Evolutionary conservation across 1,140 invertebrate genomes (phyloP).

Genomic region (Drosophila chauvacae): DNA sequence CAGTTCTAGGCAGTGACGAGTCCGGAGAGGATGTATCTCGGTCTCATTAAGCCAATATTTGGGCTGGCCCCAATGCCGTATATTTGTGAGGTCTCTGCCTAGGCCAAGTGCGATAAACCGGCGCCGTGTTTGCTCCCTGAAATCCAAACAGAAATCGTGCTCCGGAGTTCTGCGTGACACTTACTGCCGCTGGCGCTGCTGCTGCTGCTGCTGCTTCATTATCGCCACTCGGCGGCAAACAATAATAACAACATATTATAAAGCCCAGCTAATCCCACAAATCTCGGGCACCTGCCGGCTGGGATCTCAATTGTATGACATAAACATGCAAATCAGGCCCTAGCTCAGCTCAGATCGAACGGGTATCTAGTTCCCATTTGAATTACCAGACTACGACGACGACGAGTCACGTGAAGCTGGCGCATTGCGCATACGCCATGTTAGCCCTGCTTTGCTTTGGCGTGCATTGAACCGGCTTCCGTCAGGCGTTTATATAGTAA

Average conservation of each 20-base stretch:
- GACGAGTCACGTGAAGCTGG: slow-evolving; percentile 45
- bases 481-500: slow-evolving; percentile 47
- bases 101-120: slow-evolving; percentile 54
- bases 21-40: not conserved
- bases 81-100: slow-evolving; percentile 38
- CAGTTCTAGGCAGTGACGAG: slow-evolving; percentile 27
- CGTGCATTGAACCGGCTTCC: slow-evolving; percentile 74
- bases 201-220: slow-evolving; percentile 3
- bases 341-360: slow-evolving; percentile 8
- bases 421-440: slow-evolving; percentile 66
- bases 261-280: slow-evolving; percentile 22
- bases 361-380: slow-evolving; percentile 21
- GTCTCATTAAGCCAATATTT: slow-evolving; percentile 36
- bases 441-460: slow-evolving; percentile 33
- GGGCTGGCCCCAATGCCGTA: slow-evolving; percentile 29
- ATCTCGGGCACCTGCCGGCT: slow-evolving; percentile 15
- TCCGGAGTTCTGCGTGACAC: slow-evolving; percentile 30
- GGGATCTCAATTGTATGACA: slow-evolving; percentile 31
- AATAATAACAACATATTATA: slow-evolving; percentile 27
- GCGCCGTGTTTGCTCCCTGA: slow-evolving; percentile 38
- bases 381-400: slow-evolving; percentile 10
- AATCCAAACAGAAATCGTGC: slow-evolving; percentile 43
- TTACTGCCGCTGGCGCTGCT: slow-evolving; percentile 4
- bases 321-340: slow-evolving; percentile 33
- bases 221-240: slow-evolving; percentile 26